Evolutionary conservation across 2,797 vertebrate genomes (phyloP).

Genomic region (Clarias fuscus): DNA sequence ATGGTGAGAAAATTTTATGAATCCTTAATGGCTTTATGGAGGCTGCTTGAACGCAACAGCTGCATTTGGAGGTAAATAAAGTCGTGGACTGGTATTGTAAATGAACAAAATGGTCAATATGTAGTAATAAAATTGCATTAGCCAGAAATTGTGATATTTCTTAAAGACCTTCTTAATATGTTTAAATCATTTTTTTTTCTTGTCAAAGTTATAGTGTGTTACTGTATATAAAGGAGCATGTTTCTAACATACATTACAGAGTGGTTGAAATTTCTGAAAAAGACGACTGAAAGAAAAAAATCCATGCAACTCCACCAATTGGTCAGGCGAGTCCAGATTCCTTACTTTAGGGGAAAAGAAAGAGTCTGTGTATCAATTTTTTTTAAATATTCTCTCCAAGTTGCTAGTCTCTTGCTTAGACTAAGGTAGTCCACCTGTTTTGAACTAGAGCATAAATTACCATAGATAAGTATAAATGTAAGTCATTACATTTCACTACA

Average conservation of each 20-base stretch:
- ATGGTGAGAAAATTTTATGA: background rate
- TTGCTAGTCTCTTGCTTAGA: background rate
- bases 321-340: background rate
- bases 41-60: background rate
- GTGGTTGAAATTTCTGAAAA: background rate
- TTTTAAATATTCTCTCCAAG: too few relatives aligned
- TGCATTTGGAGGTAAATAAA: background rate
- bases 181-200: background rate
- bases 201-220: too few relatives aligned
- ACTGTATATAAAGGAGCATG: too few relatives aligned
- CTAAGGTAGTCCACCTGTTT: background rate
- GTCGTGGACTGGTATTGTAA: background rate
- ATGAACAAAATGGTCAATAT: background rate
- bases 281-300: background rate
- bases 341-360: background rate
- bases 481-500: background rate
- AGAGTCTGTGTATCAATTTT: background rate
- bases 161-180: background rate
- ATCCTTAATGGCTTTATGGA: background rate
- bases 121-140: background rate
- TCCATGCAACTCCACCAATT: background rate
- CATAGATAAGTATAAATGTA: background rate
- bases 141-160: background rate
- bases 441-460: background rate
- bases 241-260: background rate